Percentiles rank a stretch among this genome's conserved stretches.
Evolutionary conservation across 1,140 invertebrate genomes (phyloP).

Genomic region (Philotrypesis tridentata): DNA sequence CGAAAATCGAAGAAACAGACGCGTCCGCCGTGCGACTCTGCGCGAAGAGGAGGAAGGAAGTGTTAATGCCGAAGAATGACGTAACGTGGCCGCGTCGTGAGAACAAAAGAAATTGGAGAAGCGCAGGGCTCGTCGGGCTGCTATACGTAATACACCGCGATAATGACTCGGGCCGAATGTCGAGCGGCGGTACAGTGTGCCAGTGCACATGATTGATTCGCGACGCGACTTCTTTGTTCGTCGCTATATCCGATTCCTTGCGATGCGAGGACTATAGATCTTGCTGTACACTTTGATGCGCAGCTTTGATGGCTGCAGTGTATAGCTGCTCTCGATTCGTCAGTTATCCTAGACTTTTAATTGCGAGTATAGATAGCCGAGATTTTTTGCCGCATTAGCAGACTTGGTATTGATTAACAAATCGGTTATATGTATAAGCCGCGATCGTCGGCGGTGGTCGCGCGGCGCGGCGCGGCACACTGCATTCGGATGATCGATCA

Average conservation of each 20-base stretch:
- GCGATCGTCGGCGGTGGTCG: background rate
- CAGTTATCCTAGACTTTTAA: too few relatives aligned
- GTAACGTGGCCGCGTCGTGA: background rate
- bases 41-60: background rate
- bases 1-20: background rate
- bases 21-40: too few relatives aligned
- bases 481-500: slow-evolving; percentile 6
- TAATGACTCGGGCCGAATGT: background rate
- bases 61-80: background rate
- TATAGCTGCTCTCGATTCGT: background rate
- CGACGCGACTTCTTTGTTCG: slow-evolving; percentile 9
- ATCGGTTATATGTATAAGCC: too few relatives aligned
- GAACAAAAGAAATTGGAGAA: background rate
- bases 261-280: too few relatives aligned
- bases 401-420: background rate
- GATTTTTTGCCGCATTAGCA: background rate
- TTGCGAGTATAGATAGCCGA: too few relatives aligned
- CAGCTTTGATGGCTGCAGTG: too few relatives aligned
- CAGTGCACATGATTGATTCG: slow-evolving; percentile 2
- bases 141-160: too few relatives aligned
- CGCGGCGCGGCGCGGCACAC: too few relatives aligned
- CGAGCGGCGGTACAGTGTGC: too few relatives aligned
- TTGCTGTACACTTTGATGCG: too few relatives aligned
- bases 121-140: too few relatives aligned
- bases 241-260: background rate